Conservation (phyloP, 2,797 vertebrate genomes). For the Oceanodroma leucorhoa region DNA sequence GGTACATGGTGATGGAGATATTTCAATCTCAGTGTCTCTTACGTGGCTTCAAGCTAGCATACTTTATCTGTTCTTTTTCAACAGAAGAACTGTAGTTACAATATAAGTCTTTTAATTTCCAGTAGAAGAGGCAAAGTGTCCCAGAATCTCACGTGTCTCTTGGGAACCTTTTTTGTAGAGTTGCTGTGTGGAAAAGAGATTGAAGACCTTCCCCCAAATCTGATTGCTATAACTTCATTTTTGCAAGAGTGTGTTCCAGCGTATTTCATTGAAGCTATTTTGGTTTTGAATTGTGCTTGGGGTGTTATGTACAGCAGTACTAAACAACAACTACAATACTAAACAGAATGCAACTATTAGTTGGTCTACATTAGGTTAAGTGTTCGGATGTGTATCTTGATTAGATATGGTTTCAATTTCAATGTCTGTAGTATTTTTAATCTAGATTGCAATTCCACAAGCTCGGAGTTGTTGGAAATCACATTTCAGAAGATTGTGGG, state of each 20-base stretch:
- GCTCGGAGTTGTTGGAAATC: background rate
- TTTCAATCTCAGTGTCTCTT: background rate
- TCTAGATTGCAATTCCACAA: background rate
- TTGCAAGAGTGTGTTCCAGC: background rate
- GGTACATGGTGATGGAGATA: background rate
- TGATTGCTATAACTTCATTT: background rate
- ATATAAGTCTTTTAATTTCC: background rate
- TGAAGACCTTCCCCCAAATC: fast-evolving
- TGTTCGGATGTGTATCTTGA: background rate
- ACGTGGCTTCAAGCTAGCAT: background rate
- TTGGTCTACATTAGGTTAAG: background rate
- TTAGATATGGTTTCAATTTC: background rate
- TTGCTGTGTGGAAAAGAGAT: background rate
- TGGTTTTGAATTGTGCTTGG: background rate
- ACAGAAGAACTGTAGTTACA: background rate
- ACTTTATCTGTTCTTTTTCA: background rate
- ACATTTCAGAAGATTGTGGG: background rate
- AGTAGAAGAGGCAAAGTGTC: background rate
- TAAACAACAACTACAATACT: background rate
- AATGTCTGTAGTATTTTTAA: background rate
- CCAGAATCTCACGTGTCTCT: background rate
- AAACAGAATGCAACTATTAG: background rate
- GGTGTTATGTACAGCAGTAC: background rate
- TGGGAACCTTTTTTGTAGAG: background rate
- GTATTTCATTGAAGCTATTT: background rate